phyloP scores from a whole-genome alignment of 2,888 invertebrate genomes.

The Orchestes rusci region DNA sequence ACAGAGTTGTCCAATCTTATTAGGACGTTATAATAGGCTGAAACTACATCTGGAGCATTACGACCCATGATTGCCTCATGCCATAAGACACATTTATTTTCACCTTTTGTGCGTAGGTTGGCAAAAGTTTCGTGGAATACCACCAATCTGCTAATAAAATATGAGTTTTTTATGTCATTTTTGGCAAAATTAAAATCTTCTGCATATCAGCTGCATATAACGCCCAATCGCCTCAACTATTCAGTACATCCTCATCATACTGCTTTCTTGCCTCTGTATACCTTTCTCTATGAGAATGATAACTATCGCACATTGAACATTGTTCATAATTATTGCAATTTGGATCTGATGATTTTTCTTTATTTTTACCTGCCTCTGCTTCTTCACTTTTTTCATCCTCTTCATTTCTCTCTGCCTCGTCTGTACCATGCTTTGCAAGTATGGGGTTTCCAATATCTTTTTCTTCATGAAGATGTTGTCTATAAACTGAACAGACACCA shows the following conservation, averaged over 20 bases:
- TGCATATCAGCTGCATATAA: conserved; percentile 10
- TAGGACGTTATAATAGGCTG: conserved; percentile 16
- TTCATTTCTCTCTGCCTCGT: neutral
- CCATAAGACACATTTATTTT: conserved; percentile 15
- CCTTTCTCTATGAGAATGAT: conserved; percentile 1
- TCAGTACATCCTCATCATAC: conserved; percentile 3
- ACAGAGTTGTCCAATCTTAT: conserved; percentile 7
- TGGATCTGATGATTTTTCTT: too few relatives aligned
- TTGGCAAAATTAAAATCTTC: conserved; percentile 10
- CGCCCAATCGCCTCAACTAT: neutral
- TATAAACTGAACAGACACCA: conserved; percentile 7
- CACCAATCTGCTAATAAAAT: conserved; percentile 9
- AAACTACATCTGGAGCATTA: conserved; percentile 20
- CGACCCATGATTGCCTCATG: conserved; percentile 22
- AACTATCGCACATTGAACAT: conserved; percentile 8
- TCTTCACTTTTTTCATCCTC: neutral
- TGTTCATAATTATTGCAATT: too few relatives aligned
- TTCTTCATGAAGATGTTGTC: conserved; percentile 3
- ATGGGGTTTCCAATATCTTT: too few relatives aligned
- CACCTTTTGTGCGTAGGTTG: neutral
- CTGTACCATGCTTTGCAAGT: too few relatives aligned
- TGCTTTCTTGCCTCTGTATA: conserved; percentile 5
- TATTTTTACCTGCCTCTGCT: too few relatives aligned
- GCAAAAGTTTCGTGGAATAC: conserved; percentile 10
- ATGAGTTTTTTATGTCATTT: conserved; percentile 11